Base-by-base conservation (phyloP, 1,140 invertebrate species). In the Cyrtorhinus lividipennis region DNA sequence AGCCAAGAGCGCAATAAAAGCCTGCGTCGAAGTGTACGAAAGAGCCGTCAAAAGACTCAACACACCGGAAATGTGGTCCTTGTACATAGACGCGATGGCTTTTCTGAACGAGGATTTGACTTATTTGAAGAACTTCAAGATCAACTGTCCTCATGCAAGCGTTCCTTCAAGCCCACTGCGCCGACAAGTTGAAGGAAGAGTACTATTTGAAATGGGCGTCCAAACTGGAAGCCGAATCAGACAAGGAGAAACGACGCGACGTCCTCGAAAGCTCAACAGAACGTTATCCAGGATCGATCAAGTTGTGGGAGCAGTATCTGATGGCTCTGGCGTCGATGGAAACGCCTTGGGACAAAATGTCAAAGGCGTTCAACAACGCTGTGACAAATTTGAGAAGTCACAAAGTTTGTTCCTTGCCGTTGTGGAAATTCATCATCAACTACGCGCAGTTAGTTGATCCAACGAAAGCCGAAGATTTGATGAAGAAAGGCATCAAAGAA, bases 61-160 rank as follows among this genome's bases (percentile, higher is more conserved):
- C 66, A 76, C 73, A 60, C 72, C 77, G 71, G 71, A 79, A 68
- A 78, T 80, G 70, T 80, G 78, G 77, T 72, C 74, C 1, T 66
- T 76, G 0, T 81, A 79, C 64, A 71, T 81, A 53, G 72, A 79
- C 24, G 75, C 71, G 58, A 68, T 80, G 61, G 59, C 77, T 23
- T 77, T 79, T 67, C 71, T 79, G 10, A 75, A 75, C 70, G 66
- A 73, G 26, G 71, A 77, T 60, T 18, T 59, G 2, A 62, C 67
- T 23, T 56, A 62, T 10, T 64, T 78, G 2, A 75, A 75, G 15
- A 75, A 73, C 66, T 76, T 74, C 27, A 79, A 77, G 66, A 71
- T 69, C 59, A 77, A 79, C 56, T 67, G 78, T 24, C 65, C n/a
- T 80, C 24, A 74, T 70, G 67, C 72, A 69, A 65, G 76, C 76